These are phyloP conservation scores for Epinotia brunnichana DNA, from an alignment of 2,888 invertebrate species.

Conservation along the genomic window DNA sequence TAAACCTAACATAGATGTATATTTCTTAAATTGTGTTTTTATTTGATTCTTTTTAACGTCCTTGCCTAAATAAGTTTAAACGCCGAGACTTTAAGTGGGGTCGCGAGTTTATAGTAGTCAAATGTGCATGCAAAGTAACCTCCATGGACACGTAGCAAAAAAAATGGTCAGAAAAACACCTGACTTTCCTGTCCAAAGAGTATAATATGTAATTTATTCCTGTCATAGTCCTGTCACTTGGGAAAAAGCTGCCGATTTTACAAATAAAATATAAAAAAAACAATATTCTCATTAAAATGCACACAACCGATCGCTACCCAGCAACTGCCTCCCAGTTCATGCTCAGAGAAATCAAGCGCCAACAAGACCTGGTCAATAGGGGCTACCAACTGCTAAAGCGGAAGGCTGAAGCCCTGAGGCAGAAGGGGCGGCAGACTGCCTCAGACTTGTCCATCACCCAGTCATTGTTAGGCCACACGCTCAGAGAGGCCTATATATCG, in stretches of 20 bases:
- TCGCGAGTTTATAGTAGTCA: background rate
- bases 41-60: too few species aligned
- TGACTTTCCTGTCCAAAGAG: too few species aligned
- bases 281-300: constrained; percentile 62
- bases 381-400: constrained; percentile 72
- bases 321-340: constrained; percentile 76
- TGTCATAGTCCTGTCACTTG: background rate
- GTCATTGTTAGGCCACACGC: constrained; percentile 66
- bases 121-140: too few species aligned
- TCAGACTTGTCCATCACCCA: constrained; percentile 68
- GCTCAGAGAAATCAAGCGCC: constrained; percentile 74
- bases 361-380: constrained; percentile 70
- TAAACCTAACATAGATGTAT: constrained; percentile 33
- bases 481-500: constrained; percentile 76
- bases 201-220: too few species aligned
- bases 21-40: constrained; percentile 21
- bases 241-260: background rate
- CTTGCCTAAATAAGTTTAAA: background rate
- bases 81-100: background rate
- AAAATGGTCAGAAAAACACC: background rate
- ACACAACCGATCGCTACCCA: constrained; percentile 72
- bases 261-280: background rate
- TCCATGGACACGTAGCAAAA: too few species aligned
- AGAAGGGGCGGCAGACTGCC: constrained; percentile 69
- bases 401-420: constrained; percentile 72